Evolutionary conservation across 1,140 invertebrate species (phyloP).

Genomic region (Tigriopus japonicus): DNA sequence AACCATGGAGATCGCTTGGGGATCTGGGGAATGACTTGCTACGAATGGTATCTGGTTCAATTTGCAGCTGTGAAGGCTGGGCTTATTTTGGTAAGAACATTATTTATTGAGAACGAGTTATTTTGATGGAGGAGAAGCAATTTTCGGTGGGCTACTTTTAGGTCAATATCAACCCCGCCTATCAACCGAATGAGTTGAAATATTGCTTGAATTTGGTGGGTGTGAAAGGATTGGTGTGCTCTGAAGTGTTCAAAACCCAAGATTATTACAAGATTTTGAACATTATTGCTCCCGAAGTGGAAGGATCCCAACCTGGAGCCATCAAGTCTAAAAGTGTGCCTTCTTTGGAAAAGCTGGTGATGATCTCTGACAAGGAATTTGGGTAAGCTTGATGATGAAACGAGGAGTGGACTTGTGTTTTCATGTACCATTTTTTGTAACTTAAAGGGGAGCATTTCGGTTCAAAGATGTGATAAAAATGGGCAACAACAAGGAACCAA

Average conservation of each 20-base stretch:
- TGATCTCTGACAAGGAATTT: slow-evolving; percentile 23
- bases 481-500: slow-evolving; percentile 20
- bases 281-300: slow-evolving; percentile 26
- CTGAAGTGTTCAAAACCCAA: slow-evolving; percentile 40
- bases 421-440: neutral
- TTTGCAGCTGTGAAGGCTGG: slow-evolving; percentile 61
- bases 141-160: neutral
- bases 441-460: slow-evolving; percentile 21
- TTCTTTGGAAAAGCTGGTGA: slow-evolving; percentile 20
- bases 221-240: slow-evolving; percentile 45
- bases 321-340: slow-evolving; percentile 22
- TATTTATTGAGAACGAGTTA: neutral
- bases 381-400: no score
- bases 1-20: slow-evolving; percentile 60
- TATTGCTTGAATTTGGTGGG: slow-evolving; percentile 57
- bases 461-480: slow-evolving; percentile 24
- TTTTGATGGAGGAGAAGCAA: neutral
- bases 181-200: slow-evolving; percentile 48
- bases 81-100: slow-evolving; percentile 44
- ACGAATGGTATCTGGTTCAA: slow-evolving; percentile 58
- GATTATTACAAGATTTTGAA: slow-evolving; percentile 46
- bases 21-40: slow-evolving; percentile 67
- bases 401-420: no score
- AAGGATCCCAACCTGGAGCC: slow-evolving; percentile 16
- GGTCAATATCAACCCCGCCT: slow-evolving; percentile 45